Evolutionary conservation across 2,797 vertebrate species (phyloP), one percentile per base, ranked within the genome.

Genomic region (Hydrophis major): DNA sequence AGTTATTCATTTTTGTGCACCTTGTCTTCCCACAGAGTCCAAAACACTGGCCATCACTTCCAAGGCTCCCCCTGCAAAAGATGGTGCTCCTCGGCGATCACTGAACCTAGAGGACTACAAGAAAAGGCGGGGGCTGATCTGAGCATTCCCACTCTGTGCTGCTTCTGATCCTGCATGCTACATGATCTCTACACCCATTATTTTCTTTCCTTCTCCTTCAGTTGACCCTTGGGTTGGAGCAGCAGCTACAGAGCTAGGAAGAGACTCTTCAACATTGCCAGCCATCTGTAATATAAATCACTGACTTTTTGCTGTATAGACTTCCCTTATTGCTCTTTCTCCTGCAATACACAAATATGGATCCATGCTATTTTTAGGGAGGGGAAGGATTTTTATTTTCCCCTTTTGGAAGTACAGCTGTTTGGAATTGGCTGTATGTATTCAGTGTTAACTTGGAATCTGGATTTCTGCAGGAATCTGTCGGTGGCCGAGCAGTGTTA

Each of bases 31-130:
- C 93, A 92, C 96, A 99, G 99, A 99, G 97, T 99, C 99, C 60
- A 99, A 99, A 97, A 99, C 99, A 93, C 97, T 99, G 96, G 98
- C 99, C 0, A 99, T 99, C 96, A 99, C 99, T 95, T 99, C 99
- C 92, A 99, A 99, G 89, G 98, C 99, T 37, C 98, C 99, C 78
- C 98, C 99, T 18, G 99, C 99, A 97, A 99, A 99, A 97, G 99
- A 99, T 88, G 99, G 99, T 50, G 99, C 99, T 61, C 99, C 99
- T 22, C 98, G 99, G 91, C 97, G 99, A 96, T 99, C 99, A 88
- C 97, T 99, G 95, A 99, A 99, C 96, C 98, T 99, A 97, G 99
- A 99, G 96, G 99, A 99, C 98, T 99, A 99, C 97, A 99, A 99
- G 98, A 99, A 99, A 97, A 98, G 99, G 96, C 98, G 99, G 97